phyloP scores from a whole-genome alignment of 2,113 vertebrate species.

The Pardalotus punctatus region DNA sequence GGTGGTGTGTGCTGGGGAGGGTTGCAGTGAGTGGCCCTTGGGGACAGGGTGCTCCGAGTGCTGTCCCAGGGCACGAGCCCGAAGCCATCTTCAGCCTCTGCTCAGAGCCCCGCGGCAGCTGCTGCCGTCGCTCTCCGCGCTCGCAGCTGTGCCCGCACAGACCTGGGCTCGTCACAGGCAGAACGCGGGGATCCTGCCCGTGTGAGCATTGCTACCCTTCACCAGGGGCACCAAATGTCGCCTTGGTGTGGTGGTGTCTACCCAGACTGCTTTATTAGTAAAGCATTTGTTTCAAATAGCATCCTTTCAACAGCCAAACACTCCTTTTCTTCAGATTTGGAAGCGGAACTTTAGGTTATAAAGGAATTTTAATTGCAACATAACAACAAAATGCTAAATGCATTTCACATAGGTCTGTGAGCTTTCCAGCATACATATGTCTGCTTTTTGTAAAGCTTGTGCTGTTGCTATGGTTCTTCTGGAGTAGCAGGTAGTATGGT shows the following conservation, averaged over 20 bases:
- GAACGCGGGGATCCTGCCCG: background rate
- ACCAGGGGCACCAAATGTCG: background rate
- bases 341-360: background rate
- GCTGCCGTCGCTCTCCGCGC: slow-evolving; percentile 41
- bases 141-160: slow-evolving; percentile 13
- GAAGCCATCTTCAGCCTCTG: background rate
- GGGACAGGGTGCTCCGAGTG: background rate
- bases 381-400: background rate
- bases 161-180: background rate
- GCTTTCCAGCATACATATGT: background rate
- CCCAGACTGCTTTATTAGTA: background rate
- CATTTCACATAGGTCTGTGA: background rate
- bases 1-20: background rate
- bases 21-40: background rate
- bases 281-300: background rate
- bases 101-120: background rate
- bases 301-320: background rate
- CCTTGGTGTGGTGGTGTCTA: background rate
- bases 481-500: background rate
- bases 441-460: background rate
- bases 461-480: background rate
- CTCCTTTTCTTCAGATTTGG: background rate
- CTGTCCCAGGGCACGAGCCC: background rate
- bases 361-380: background rate
- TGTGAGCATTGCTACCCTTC: background rate